These are phyloP conservation scores for Vidua macroura DNA, from an alignment of 2,113 vertebrate genomes.

Conservation along the genomic window DNA sequence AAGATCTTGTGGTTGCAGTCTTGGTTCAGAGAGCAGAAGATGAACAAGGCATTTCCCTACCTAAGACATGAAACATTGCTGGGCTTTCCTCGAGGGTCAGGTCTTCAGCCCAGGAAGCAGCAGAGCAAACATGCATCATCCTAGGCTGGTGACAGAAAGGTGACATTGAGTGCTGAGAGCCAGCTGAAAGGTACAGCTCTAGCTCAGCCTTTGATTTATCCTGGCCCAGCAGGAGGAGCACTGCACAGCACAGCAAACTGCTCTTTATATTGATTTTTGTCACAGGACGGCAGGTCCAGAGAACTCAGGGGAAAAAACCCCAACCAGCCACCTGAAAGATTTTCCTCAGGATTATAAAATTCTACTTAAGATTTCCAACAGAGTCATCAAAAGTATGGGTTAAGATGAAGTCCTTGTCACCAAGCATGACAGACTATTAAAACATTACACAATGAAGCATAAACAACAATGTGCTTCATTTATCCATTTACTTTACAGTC, in stretches of 20 bases:
- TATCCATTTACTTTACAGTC: constrained; percentile 30
- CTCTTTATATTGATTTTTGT: not conserved
- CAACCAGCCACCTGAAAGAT: not conserved
- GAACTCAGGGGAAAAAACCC: rapidly evolving
- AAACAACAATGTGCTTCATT: constrained; percentile 34
- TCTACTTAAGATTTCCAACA: constrained; percentile 19
- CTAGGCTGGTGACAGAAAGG: not conserved
- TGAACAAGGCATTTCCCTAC: not conserved
- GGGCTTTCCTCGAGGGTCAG: not conserved
- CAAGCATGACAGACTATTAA: constrained; percentile 35
- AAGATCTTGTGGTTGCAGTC: not conserved
- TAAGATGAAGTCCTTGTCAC: constrained; percentile 22
- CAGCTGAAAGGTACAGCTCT: not conserved
- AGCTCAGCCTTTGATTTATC: not conserved
- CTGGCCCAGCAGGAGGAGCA: not conserved
- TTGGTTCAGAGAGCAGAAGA: not conserved
- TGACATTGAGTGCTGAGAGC: not conserved
- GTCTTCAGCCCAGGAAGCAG: not conserved
- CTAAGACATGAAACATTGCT: rapidly evolving
- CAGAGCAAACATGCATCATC: rapidly evolving
- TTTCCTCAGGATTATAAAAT: not conserved
- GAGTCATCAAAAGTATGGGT: constrained; percentile 13
- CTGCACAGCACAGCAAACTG: not conserved
- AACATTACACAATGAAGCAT: constrained; percentile 50
- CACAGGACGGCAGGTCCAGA: not conserved